phyloP scores from a whole-genome alignment of 2,113 vertebrate species.

The Neolamprologus fasciatus region DNA sequence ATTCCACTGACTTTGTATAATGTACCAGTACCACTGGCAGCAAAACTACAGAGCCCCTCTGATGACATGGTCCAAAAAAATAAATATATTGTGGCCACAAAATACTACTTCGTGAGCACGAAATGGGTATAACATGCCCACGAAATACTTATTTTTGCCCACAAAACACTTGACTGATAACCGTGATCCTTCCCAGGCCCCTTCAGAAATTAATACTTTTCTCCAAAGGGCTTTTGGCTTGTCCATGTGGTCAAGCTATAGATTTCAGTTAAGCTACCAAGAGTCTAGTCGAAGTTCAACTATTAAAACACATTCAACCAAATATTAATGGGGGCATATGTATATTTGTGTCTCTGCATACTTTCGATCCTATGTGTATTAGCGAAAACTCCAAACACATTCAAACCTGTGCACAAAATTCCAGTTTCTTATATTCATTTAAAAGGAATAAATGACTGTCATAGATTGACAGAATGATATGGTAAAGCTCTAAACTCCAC shows the following conservation, averaged over 20 bases:
- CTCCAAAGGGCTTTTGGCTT: accelerated
- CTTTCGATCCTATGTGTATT: accelerated
- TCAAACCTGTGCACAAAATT: background rate
- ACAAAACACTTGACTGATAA: accelerated
- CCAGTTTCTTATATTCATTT: background rate
- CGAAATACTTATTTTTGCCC: too few species aligned
- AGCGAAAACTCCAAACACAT: background rate
- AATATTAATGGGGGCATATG: background rate
- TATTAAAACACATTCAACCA: accelerated
- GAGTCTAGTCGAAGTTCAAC: background rate
- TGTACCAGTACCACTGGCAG: too few species aligned
- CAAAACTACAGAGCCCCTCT: background rate
- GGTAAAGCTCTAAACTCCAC: background rate
- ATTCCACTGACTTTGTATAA: too few species aligned
- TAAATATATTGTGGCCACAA: background rate
- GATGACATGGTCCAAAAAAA: background rate
- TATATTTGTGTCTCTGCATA: background rate
- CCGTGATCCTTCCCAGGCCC: background rate
- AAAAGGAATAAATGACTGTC: background rate
- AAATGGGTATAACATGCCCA: too few species aligned
- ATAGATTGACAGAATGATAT: accelerated
- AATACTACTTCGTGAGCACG: background rate
- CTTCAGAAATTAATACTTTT: background rate
- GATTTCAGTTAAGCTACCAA: background rate
- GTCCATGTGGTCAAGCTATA: background rate